phyloP scores from a whole-genome alignment of 2,113 vertebrate genomes.

The Penelope pileata region DNA sequence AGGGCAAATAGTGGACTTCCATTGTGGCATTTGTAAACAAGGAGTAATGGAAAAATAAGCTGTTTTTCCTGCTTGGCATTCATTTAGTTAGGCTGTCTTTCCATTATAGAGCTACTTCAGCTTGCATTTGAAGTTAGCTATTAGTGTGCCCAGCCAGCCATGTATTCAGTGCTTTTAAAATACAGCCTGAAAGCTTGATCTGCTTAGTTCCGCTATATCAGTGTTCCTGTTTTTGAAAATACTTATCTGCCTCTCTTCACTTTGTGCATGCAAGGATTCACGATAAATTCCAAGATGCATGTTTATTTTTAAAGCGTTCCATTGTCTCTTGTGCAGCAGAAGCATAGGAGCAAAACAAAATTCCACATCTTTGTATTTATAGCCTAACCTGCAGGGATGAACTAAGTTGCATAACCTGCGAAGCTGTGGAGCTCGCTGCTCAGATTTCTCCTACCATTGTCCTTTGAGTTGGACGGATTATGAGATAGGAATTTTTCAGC shows the following conservation, averaged over 20 bases:
- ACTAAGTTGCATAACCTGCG: background rate
- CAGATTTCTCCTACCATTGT: background rate
- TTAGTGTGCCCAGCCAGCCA: conserved; percentile 67
- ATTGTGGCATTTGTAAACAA: background rate
- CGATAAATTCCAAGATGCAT: conserved; percentile 18
- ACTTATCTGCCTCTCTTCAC: conserved; percentile 21
- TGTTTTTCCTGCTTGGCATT: conserved; percentile 35
- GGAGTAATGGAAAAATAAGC: conserved; percentile 2
- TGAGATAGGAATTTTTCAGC: background rate
- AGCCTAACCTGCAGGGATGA: background rate
- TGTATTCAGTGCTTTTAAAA: conserved; percentile 61
- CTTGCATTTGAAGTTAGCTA: conserved; percentile 53
- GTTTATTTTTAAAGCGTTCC: conserved; percentile 27
- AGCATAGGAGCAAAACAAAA: background rate
- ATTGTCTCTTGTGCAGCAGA: background rate
- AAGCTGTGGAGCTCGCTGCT: background rate
- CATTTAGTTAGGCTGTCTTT: conserved; percentile 36
- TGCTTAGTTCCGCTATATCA: conserved; percentile 64
- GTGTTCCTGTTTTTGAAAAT: conserved; percentile 34
- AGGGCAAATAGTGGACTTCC: background rate
- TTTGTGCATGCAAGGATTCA: conserved; percentile 19
- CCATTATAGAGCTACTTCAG: conserved; percentile 4
- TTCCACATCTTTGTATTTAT: background rate
- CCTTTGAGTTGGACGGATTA: background rate
- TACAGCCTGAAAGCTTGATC: conserved; percentile 54